Base-by-base conservation (phyloP, 2,888 invertebrate genomes). In the Empis stercorea region DNA sequence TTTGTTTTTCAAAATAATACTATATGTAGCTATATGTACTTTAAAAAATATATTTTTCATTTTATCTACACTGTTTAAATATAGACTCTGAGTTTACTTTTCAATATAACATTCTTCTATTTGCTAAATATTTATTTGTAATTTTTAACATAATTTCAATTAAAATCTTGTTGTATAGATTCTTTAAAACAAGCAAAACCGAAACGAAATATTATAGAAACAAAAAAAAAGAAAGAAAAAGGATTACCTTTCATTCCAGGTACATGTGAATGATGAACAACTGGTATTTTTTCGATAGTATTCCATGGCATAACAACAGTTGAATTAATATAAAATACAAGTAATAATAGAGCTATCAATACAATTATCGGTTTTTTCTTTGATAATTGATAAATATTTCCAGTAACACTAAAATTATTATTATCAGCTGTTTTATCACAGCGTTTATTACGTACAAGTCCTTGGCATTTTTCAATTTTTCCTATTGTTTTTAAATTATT, bases 211-310 rank as follows among this genome's bases (percentile, higher is more conserved):
- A n/a, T n/a, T n/a, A n/a, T n/a, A n/a, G n/a, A n/a, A n/a, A n/a
- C n/a, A n/a, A 20, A 4, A 20, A 20, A 20, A 20, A 4, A 20
- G 5, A 4, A 20, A 20, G 3, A 4, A 20, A 4, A 27, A 27
- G 14, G 27, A 57, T 55, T 51, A 68, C 67, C 67, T 57, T 63
- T 66, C 64, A 65, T 65, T 48, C 65, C 65, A 48, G 61, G 56
- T 13, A 64, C 65, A 52, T 59, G 62, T 20, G 67, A 68, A 48
- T 62, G 57, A 48, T 61, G 65, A 48, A 61, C 52, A 5, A 66
- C 63, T 5, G 57, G 56, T 9, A 64, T 57, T 44, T 57, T 52
- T 36, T 63, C 60, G 4, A 56, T 52, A 2, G 54, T 52, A 48
- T 57, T 53, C 52, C 59, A 46, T 37, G 45, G 52, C 52, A 56